phyloP scores from a whole-genome alignment of 2,888 invertebrate genomes.

The Melipona beecheii region DNA sequence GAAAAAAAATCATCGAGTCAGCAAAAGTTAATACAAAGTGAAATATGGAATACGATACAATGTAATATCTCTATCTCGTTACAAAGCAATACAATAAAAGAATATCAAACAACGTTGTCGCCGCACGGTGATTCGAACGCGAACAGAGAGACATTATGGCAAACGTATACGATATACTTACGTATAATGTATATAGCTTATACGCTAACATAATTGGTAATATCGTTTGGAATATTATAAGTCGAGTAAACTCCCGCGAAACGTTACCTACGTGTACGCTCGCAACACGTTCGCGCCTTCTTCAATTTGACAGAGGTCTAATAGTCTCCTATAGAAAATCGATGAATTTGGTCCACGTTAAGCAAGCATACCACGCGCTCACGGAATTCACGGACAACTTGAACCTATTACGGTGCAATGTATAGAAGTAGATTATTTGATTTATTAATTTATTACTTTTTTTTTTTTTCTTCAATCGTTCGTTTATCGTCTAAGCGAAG shows the following conservation, averaged over 20 bases:
- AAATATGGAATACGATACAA: slow-evolving; percentile 34
- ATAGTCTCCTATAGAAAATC: slow-evolving; percentile 30
- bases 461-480: neutral
- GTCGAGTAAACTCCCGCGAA: slow-evolving; percentile 16
- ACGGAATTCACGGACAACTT: slow-evolving; percentile 31
- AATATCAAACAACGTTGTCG: slow-evolving; percentile 29
- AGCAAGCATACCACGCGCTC: slow-evolving; percentile 36
- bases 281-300: slow-evolving; percentile 21
- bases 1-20: slow-evolving; percentile 29
- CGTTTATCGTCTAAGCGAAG: slow-evolving; percentile 25
- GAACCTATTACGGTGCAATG: slow-evolving; percentile 19
- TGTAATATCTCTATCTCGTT: slow-evolving; percentile 33
- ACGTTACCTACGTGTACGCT: slow-evolving; percentile 1
- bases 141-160: slow-evolving; percentile 20
- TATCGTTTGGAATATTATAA: slow-evolving; percentile 37
- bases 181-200: slow-evolving; percentile 12
- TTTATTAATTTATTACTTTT: neutral
- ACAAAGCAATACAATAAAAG: slow-evolving; percentile 39
- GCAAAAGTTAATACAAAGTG: slow-evolving; percentile 38
- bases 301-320: slow-evolving; percentile 54
- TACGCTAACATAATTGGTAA: slow-evolving; percentile 24
- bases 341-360: slow-evolving; percentile 63
- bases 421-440: neutral
- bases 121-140: slow-evolving; percentile 24
- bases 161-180: slow-evolving; percentile 19